Evolutionary conservation across 92 coral and sea anemone genomes (phyloP).

Genomic region (Parazoanthus darwini): DNA sequence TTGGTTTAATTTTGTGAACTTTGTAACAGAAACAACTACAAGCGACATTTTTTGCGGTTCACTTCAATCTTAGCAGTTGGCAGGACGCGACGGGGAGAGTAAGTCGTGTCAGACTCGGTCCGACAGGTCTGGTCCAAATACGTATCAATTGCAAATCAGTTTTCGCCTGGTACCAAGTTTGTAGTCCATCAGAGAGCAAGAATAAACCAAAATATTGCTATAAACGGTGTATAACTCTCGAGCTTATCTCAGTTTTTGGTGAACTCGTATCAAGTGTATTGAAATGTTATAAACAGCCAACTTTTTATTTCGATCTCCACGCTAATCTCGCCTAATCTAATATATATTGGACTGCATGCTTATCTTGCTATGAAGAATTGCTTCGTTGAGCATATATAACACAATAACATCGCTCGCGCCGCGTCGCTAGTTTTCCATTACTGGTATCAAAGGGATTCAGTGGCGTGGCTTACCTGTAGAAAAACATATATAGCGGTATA

Average conservation of each 20-base stretch:
- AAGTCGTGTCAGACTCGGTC: not conserved
- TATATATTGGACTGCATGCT: not conserved
- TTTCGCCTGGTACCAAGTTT: not conserved
- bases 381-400: not conserved
- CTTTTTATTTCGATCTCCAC: not conserved
- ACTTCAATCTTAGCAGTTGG: not conserved
- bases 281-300: not conserved
- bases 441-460: not conserved
- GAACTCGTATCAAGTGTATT: not conserved
- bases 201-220: not conserved
- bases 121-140: not conserved
- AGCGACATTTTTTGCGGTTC: not conserved
- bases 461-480: constrained; percentile 32
- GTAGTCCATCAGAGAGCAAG: not conserved
- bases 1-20: not conserved
- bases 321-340: not conserved
- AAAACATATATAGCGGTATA: constrained; percentile 80
- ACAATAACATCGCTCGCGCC: not conserved
- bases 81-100: not conserved
- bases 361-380: not conserved
- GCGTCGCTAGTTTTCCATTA: not conserved
- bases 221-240: not conserved
- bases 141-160: not conserved
- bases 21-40: not conserved
- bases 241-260: not conserved